phyloP scores from a whole-genome alignment of 2,797 vertebrate genomes.

The Lutjanus campechanus region DNA sequence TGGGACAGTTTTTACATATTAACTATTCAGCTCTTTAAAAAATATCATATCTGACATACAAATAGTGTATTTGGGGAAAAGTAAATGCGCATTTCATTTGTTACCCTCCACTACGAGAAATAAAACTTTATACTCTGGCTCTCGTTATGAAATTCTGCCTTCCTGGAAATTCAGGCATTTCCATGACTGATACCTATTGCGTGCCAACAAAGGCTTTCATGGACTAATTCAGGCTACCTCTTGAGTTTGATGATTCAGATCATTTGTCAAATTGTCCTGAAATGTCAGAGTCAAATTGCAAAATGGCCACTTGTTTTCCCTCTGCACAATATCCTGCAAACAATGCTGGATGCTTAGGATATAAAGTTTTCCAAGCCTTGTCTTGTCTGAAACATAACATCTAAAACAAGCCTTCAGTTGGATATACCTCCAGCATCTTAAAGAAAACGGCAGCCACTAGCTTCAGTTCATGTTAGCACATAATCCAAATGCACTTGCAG shows the following conservation, averaged over 20 bases:
- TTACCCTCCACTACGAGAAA: neutral
- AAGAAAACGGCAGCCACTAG: neutral
- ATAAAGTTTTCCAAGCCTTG: neutral
- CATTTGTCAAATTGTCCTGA: neutral
- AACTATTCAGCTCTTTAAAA: neutral
- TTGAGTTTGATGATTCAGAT: neutral
- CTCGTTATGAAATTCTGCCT: neutral
- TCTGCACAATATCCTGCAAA: neutral
- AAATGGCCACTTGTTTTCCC: neutral
- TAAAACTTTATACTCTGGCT: neutral
- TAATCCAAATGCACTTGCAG: constrained; percentile 31
- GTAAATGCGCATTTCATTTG: neutral
- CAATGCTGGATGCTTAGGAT: neutral
- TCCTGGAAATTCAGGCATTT: neutral
- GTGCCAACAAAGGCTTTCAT: neutral
- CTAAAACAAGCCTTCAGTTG: neutral
- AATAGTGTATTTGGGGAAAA: neutral
- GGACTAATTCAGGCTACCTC: neutral
- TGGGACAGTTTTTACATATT: neutral
- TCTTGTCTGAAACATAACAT: neutral
- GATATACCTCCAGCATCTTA: neutral
- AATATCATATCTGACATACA: neutral
- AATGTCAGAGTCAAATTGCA: neutral
- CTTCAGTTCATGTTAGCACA: constrained; percentile 25
- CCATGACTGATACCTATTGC: neutral